phyloP scores from a whole-genome alignment of 2,888 invertebrate species.

The Philaethria dido region DNA sequence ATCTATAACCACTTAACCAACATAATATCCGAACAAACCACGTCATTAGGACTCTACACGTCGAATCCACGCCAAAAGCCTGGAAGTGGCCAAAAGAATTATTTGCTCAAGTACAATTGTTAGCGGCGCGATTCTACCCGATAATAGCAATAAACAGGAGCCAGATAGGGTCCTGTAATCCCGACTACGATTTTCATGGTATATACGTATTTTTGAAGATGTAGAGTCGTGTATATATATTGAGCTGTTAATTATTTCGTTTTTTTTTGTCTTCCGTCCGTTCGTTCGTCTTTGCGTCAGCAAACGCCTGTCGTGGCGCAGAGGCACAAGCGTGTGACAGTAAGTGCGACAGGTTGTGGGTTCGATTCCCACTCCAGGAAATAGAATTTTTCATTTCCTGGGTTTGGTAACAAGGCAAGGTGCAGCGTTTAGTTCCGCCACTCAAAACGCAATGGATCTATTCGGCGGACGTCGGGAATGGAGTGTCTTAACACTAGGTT shows the following conservation, averaged over 20 bases:
- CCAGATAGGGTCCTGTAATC: conserved; percentile 43
- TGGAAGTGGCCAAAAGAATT: conserved; percentile 30
- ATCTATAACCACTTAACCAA: not conserved
- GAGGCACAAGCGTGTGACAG: too few relatives aligned
- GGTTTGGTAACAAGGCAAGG: too few relatives aligned
- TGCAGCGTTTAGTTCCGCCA: too few relatives aligned
- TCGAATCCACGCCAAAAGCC: conserved; percentile 13
- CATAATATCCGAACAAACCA: not conserved
- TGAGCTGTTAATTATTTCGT: conserved; percentile 34
- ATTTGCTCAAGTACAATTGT: conserved; percentile 28
- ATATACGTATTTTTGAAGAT: conserved; percentile 28
- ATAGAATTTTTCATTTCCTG: too few relatives aligned
- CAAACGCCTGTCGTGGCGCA: too few relatives aligned
- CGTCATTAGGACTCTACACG: not conserved
- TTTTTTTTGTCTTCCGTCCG: too few relatives aligned
- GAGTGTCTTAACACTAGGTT: too few relatives aligned
- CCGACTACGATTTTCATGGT: conserved; percentile 40
- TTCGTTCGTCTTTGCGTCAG: too few relatives aligned
- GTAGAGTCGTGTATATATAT: conserved; percentile 11
- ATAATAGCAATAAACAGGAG: conserved; percentile 49
- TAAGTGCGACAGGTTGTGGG: too few relatives aligned
- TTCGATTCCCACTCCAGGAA: too few relatives aligned
- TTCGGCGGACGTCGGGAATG: too few relatives aligned
- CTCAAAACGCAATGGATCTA: too few relatives aligned
- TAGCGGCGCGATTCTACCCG: conserved; percentile 32